These are phyloP conservation scores for Spialia ferax DNA, from an alignment of 2,888 invertebrate genomes.

Conservation along the genomic window DNA sequence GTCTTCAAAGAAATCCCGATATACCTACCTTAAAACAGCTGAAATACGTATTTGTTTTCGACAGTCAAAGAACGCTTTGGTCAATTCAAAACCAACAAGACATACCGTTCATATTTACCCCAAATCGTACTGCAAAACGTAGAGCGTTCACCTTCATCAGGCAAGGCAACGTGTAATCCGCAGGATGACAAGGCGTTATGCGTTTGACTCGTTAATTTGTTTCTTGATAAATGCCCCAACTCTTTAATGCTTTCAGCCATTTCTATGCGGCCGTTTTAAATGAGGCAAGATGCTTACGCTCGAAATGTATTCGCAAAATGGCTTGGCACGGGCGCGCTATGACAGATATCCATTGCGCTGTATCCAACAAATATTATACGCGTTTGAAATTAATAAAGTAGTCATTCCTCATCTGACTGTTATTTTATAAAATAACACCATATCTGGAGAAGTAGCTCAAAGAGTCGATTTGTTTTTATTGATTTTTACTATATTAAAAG, in stretches of 20 bases:
- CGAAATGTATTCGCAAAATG: conserved; percentile 10
- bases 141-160: conserved; percentile 45
- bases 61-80: conserved; percentile 75
- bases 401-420: too few species aligned
- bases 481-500: too few species aligned
- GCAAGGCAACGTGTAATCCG: conserved; percentile 28
- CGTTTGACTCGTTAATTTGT: conserved; percentile 36
- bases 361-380: neutral
- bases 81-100: conserved; percentile 80
- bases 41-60: conserved; percentile 73
- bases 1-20: conserved; percentile 11
- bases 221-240: conserved; percentile 33
- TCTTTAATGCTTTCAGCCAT: conserved; percentile 31
- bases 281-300: conserved; percentile 28
- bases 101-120: conserved; percentile 80
- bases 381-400: conserved; percentile 4
- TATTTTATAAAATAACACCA: too few species aligned
- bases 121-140: conserved; percentile 69
- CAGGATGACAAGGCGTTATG: conserved; percentile 30
- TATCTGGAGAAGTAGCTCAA: too few species aligned
- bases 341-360: conserved; percentile 7
- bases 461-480: too few species aligned
- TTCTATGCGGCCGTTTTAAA: conserved; percentile 28
- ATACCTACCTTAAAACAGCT: conserved; percentile 44
- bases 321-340: neutral